These are phyloP conservation scores for Ochropleura leucogaster DNA, from an alignment of 2,888 invertebrate genomes.

Conservation along the genomic window DNA sequence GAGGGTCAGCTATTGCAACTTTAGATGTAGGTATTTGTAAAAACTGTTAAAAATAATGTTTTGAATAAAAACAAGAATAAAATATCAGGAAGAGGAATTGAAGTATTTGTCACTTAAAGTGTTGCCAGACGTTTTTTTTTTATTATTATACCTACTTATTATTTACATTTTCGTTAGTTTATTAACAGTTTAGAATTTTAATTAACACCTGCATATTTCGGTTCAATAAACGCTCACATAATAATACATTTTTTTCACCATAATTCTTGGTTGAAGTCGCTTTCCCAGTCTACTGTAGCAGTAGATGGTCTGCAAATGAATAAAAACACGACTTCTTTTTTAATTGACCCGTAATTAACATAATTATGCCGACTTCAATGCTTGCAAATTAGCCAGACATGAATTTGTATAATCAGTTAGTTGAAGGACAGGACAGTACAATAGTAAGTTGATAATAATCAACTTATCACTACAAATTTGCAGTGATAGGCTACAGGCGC, in stretches of 20 bases:
- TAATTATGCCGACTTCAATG: background rate
- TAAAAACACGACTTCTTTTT: slow-evolving; percentile 9
- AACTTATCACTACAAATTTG: slow-evolving; percentile 4
- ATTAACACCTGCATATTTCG: background rate
- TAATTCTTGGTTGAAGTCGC: background rate
- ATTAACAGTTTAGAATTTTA: background rate
- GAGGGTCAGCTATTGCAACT: no score
- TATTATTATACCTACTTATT: background rate
- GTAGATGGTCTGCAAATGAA: background rate
- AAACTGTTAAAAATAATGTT: no score
- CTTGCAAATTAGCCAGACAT: slow-evolving; percentile 9
- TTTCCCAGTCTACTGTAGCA: background rate
- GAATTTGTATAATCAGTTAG: background rate
- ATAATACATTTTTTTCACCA: background rate
- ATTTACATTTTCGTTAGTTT: background rate
- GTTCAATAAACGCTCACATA: background rate
- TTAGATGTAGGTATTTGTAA: no score
- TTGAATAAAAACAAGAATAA: no score
- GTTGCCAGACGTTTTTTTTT: no score
- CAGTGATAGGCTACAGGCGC: no score
- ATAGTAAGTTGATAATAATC: background rate
- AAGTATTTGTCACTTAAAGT: no score
- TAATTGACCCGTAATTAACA: slow-evolving; percentile 1
- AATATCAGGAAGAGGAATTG: no score
- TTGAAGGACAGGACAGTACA: background rate